Evolutionary conservation across 2,888 invertebrate genomes (phyloP).

Genomic region (Heliconius sara): DNA sequence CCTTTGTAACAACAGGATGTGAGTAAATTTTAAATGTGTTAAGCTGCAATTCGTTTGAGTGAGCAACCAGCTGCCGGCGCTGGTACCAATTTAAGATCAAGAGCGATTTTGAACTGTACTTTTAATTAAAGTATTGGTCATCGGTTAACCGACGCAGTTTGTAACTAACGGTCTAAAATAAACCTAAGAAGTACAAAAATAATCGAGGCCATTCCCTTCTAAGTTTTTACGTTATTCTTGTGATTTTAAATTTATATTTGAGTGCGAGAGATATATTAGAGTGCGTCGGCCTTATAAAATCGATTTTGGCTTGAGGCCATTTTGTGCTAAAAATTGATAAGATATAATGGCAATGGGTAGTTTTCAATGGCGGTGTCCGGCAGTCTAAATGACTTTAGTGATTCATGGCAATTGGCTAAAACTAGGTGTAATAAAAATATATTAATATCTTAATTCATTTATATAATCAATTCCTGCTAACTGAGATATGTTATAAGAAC

Average conservation of each 20-base stretch:
- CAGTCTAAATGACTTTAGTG: constrained; percentile 14
- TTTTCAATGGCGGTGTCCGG: constrained; percentile 14
- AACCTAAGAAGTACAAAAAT: constrained; percentile 30
- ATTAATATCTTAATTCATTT: constrained; percentile 7
- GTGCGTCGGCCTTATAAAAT: constrained; percentile 56
- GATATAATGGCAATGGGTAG: constrained; percentile 22
- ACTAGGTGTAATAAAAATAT: constrained; percentile 11
- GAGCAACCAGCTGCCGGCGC: constrained; percentile 29
- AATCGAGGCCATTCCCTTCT: constrained; percentile 48
- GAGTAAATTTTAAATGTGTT: constrained; percentile 23
- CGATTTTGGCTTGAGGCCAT: constrained; percentile 54
- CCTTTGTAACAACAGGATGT: constrained; percentile 9
- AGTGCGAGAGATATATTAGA: constrained; percentile 49
- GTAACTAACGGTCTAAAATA: constrained; percentile 34
- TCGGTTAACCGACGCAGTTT: constrained; percentile 33
- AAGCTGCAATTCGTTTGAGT: constrained; percentile 6
- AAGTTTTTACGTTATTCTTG: constrained; percentile 39
- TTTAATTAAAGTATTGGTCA: constrained; percentile 39
- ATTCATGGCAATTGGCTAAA: constrained; percentile 22
- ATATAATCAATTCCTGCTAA: background rate
- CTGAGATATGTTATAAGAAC: background rate
- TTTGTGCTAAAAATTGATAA: constrained; percentile 52
- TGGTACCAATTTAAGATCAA: constrained; percentile 35
- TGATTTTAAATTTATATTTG: constrained; percentile 48
- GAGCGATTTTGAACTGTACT: constrained; percentile 39